Conservation (phyloP, 2,113 vertebrate species). For the Scartelaos histophorus region DNA sequence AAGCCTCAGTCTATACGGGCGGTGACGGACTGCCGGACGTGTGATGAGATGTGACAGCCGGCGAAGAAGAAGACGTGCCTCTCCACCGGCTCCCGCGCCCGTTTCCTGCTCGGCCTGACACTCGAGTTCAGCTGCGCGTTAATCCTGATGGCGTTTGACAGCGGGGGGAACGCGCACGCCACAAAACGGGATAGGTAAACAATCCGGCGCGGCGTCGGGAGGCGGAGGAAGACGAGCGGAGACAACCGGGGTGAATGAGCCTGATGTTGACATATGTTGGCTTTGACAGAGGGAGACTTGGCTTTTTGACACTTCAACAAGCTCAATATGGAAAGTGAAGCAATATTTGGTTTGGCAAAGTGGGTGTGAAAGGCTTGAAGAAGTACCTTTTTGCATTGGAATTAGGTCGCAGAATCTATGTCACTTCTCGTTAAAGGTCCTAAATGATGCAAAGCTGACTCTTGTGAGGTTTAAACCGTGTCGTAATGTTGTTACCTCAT, state of each 20-base stretch:
- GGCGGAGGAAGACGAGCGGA: constrained; percentile 39
- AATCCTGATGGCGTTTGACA: constrained; percentile 72
- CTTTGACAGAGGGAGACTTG: constrained; percentile 52
- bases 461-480: too few species aligned
- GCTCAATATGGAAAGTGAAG: constrained; percentile 16
- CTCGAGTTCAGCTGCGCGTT: constrained; percentile 42
- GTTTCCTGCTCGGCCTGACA: constrained; percentile 64
- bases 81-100: constrained; percentile 56
- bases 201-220: constrained; percentile 30
- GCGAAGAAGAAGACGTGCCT: constrained; percentile 51
- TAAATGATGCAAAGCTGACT: too few species aligned
- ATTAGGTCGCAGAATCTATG: not conserved
- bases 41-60: constrained; percentile 66
- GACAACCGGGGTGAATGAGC: constrained; percentile 56
- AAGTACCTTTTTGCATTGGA: not conserved
- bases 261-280: constrained; percentile 59
- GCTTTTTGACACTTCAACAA: constrained; percentile 56
- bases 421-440: too few species aligned
- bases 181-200: constrained; percentile 52
- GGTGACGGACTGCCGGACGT: constrained; percentile 35
- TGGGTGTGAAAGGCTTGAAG: not conserved
- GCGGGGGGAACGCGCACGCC: constrained; percentile 56
- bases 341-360: not conserved
- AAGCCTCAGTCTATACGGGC: constrained; percentile 62
- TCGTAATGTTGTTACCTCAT: too few species aligned